Evolutionary conservation across 2,113 vertebrate species (phyloP).

Genomic region (Etia nguti): DNA sequence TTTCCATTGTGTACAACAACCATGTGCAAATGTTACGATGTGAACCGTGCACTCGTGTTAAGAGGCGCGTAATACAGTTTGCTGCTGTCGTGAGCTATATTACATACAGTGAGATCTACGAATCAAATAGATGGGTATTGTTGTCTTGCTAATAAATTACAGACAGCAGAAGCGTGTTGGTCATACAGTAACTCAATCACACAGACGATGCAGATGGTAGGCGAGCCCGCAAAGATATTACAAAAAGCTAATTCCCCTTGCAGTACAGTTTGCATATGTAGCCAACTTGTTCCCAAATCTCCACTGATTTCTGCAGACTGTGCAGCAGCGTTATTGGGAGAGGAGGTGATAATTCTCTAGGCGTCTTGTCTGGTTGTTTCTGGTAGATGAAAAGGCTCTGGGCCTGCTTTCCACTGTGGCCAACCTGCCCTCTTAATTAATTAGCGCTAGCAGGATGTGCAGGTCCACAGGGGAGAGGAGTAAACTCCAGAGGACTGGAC

Average conservation of each 20-base stretch:
- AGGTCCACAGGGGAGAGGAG: conserved; percentile 63
- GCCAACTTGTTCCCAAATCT: conserved; percentile 35
- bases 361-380: conserved; percentile 59
- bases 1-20: conserved; percentile 41
- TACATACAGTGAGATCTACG: not conserved
- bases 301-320: conserved; percentile 38
- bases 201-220: not conserved
- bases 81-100: not conserved
- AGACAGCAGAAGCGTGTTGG: not conserved
- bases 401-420: conserved; percentile 71
- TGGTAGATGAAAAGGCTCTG: conserved; percentile 71
- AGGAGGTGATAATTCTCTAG: conserved; percentile 67
- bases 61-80: not conserved
- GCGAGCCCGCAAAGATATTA: not conserved
- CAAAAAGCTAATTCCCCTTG: conserved; percentile 4
- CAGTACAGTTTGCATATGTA: conserved; percentile 5
- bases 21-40: conserved; percentile 46
- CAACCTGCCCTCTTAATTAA: conserved; percentile 80
- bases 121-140: not conserved
- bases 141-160: not conserved
- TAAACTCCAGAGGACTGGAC: conserved; percentile 69
- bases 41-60: conserved; percentile 6
- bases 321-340: conserved; percentile 40
- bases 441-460: conserved; percentile 75
- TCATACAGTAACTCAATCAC: not conserved